phyloP scores from a whole-genome alignment of 2,797 vertebrate genomes.

The Benthosema pterotum region DNA sequence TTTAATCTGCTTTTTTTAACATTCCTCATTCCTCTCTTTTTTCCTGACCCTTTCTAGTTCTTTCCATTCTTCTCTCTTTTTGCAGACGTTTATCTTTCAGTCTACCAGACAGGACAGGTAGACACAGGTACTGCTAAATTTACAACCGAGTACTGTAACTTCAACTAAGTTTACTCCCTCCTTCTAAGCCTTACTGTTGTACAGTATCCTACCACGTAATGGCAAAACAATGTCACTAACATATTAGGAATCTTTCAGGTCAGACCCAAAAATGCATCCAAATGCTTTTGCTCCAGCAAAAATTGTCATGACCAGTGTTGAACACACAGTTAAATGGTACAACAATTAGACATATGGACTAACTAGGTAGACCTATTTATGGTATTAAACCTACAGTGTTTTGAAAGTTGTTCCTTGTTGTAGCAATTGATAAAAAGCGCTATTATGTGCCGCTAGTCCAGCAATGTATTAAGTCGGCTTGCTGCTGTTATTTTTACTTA shows the following conservation, averaged over 20 bases:
- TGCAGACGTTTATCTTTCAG: constrained; percentile 99
- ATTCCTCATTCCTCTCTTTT: constrained; percentile 89
- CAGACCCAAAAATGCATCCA: constrained; percentile 81
- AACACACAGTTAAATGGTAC: too few relatives aligned
- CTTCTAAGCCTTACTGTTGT: constrained; percentile 51
- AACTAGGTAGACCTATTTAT: too few relatives aligned
- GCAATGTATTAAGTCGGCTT: too few relatives aligned
- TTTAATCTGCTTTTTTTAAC: constrained; percentile 80
- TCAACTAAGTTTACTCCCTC: constrained; percentile 61
- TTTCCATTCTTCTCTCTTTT: constrained; percentile 98
- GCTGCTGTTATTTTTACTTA: too few relatives aligned
- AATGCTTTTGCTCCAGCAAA: too few relatives aligned
- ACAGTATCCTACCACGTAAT: constrained; percentile 80
- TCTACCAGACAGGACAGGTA: constrained; percentile 99
- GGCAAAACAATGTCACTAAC: constrained; percentile 89
- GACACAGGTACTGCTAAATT: constrained; percentile 98
- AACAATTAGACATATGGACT: too few relatives aligned
- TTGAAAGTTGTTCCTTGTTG: too few relatives aligned
- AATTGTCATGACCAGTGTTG: too few relatives aligned
- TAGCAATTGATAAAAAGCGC: too few relatives aligned
- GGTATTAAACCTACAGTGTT: too few relatives aligned
- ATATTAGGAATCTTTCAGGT: constrained; percentile 82
- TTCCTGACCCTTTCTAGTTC: constrained; percentile 98
- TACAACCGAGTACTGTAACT: constrained; percentile 75
- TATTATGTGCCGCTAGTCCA: too few relatives aligned